Percentiles rank a stretch among this genome's conserved stretches.
phyloP scores from a whole-genome alignment of 2,797 vertebrate species.

The Pseudochromis fuscus region DNA sequence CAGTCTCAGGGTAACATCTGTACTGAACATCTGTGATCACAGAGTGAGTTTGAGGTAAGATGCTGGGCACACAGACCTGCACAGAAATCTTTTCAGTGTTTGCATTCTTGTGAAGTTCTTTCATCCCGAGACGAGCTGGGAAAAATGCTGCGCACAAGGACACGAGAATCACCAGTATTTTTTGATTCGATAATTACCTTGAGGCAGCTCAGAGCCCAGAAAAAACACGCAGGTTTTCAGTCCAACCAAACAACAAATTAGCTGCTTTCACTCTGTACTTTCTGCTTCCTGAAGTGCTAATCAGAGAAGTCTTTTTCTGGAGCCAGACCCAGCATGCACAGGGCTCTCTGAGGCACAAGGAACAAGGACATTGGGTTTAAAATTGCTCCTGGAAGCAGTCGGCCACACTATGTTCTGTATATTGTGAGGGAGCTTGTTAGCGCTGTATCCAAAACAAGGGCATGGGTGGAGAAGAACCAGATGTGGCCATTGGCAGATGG shows the following conservation, averaged over 20 bases:
- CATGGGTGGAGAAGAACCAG: constrained; percentile 75
- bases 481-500: constrained; percentile 74
- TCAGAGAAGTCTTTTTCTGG: constrained; percentile 22
- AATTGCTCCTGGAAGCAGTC: constrained; percentile 34
- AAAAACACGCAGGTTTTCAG: constrained; percentile 13
- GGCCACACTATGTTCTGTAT: constrained; percentile 51
- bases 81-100: constrained; percentile 23
- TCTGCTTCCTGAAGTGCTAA: neutral
- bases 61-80: neutral
- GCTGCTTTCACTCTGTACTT: constrained; percentile 17
- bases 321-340: constrained; percentile 13
- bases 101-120: constrained; percentile 40
- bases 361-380: constrained; percentile 21
- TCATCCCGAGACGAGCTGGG: constrained; percentile 14
- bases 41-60: constrained; percentile 10
- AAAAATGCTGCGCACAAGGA: constrained; percentile 40
- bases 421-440: constrained; percentile 71
- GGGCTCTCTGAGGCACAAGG: neutral
- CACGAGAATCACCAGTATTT: neutral
- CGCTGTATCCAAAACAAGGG: constrained; percentile 78
- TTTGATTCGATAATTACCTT: constrained; percentile 34
- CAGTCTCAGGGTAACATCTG: constrained; percentile 26
- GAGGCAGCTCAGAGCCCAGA: constrained; percentile 10
- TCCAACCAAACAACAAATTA: constrained; percentile 17
- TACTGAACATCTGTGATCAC: constrained; percentile 19